Evolutionary conservation across 2,888 invertebrate species (phyloP), one percentile per base, ranked within the genome.

Genomic region (Opisthograptis luteolata): DNA sequence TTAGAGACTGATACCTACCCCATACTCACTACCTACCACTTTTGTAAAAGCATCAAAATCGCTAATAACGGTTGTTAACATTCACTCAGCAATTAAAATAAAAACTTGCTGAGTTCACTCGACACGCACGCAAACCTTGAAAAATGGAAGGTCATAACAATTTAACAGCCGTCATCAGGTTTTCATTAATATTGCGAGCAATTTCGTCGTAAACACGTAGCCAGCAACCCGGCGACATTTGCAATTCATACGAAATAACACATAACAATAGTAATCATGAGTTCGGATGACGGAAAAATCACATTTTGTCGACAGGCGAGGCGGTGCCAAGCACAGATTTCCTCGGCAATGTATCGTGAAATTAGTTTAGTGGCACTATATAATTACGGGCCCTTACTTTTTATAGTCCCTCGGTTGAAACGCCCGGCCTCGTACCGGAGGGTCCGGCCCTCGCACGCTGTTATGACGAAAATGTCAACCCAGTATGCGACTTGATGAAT

Each of bases 301-400:
- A 79, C 80, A 82, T 87, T 87, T 82, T 65, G 79, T 60, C 71
- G 76, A 74, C 79, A 74, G 80, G 77, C 79, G 66, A 79, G 83
- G 80, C 79, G 81, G 89, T 89, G 89, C 90, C 89, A 87, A 82
- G 88, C 86, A 83, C 90, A 89, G 90, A 89, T 90, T 90, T 88
- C 80, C 85, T 76, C 79, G 87, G 85, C 90, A 88, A 88, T 89
- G 88, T 90, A 89, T 88, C 90, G 89, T 90, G 87, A 90, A 90
- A 90, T 90, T 89, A 90, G 90, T 89, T 90, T 90, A 88, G 86
- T 87, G 85, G 85, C 85, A 89, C 87, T 89, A 89, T 90, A 88
- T 90, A 90, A 90, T 90, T 90, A 90, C 83, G 85, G 77, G 76
- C 83, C 86, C 87, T 79, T 75, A 78, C 76, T 87, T 89, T 89